Evolutionary conservation across 1,140 invertebrate species (phyloP), one percentile per base, ranked within the genome.

Genomic region (Eufriesea mexicana): DNA sequence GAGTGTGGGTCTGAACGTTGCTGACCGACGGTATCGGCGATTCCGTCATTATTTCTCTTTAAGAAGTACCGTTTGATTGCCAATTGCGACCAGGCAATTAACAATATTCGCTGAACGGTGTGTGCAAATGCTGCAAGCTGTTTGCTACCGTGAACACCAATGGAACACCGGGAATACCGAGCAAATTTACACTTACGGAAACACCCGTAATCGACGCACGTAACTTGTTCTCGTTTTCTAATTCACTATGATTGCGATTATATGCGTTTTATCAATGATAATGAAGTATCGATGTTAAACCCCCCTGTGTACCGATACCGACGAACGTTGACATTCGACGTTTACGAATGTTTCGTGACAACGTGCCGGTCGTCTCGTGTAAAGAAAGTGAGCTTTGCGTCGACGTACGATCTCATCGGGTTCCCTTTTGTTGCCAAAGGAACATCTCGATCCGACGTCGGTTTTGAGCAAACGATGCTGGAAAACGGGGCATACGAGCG

Each of bases 41-140:
- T 84, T 93, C 92, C 90, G 91, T 93, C 93, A 93, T 93, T 88
- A 89, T 93, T 91, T 87, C 77, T 83, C 78, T 89, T 79, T 73
- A 59, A 77, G 78, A 85, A 57, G 61, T 45, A 57, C 74, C 59
- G 57, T 64, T 83, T 35, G 68, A 79, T 84, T 83, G 84, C 78
- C 83, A 86, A 83, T 90, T 85, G 87, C 80, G 84, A 61, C 55
- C 23, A 47, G 75, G 74, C 84, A 75, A 75, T 75, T 79, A 55
- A 84, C 79, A 59, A 74, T 62, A 68, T n/a, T 5, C 25, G 51
- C 51, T 4, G 23, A 8, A 16, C n/a, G 28, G 66, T 83, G 57
- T 49, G 72, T 55, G 54, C 72, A 62, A 84, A 80, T 73, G 82
- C 78, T 72, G 64, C 55, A 18, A 57, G 51, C 62, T n/a, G 45